Evolutionary conservation across 30 jellyfish, hydroid and myxozoan genomes (phyloP).

Genomic region (Hydractinia symbiolongicarpus): DNA sequence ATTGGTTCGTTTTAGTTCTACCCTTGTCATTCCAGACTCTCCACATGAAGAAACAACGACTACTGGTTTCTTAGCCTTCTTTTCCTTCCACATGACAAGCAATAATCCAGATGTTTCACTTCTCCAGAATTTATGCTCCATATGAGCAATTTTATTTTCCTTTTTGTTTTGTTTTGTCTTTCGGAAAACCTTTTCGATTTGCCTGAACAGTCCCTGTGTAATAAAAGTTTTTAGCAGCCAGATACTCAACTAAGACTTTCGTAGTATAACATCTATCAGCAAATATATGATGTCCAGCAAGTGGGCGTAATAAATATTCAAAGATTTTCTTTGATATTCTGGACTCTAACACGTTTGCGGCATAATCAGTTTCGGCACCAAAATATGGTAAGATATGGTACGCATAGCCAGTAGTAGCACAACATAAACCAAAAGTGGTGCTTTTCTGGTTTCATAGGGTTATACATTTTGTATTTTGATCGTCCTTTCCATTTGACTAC

Average conservation of each 20-base stretch:
- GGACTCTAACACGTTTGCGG: background rate
- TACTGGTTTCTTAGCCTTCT: background rate
- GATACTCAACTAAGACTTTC: background rate
- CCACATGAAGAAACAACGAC: background rate
- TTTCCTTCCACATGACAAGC: background rate
- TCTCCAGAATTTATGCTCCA: background rate
- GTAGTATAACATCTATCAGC: background rate
- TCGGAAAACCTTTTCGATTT: background rate
- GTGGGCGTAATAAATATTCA: background rate
- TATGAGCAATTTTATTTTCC: background rate
- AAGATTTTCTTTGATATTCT: background rate
- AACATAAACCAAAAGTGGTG: too few species aligned
- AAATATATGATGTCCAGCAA: background rate
- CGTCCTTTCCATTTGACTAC: too few species aligned
- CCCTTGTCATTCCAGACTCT: too few species aligned
- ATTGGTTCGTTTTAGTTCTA: too few species aligned
- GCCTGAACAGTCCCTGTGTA: background rate
- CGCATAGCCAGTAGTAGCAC: too few species aligned
- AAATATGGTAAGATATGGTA: too few species aligned
- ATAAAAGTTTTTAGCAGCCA: background rate
- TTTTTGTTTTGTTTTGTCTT: background rate
- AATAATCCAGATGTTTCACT: background rate
- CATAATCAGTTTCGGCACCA: background rate
- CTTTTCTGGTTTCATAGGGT: too few species aligned
- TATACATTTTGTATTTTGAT: too few species aligned